Base-by-base conservation (phyloP, 1,140 invertebrate genomes). In the Drosophila sp. region DNA sequence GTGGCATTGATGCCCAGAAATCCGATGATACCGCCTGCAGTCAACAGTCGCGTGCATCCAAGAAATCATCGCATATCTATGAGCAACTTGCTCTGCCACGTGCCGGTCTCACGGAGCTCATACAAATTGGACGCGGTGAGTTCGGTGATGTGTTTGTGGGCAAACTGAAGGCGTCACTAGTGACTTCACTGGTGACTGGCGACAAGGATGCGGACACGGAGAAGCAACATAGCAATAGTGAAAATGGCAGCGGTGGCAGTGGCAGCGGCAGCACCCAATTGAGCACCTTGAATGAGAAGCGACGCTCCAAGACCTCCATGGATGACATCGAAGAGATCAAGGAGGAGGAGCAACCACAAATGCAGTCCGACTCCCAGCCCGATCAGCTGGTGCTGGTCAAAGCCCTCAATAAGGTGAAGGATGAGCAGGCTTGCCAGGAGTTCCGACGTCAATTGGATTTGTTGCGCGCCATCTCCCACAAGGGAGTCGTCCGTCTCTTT, bases 371-470 rank as follows among this genome's bases (percentile, higher is more conserved):
- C 3, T 36, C 66, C 7, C 8, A n/a, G 1, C 65, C 75, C n/a
- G 82, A 91, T 53, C 81, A 81, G 27, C 73, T 86, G 25, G 83
- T 92, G 3, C 64, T 91, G 54, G 86, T 91, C 0, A 91, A 92
- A 56, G 89, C 89, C 0, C 76, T 89, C 51, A 92, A 78, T 59
- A 93, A 93, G 2, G 93, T 94, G 0, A 95, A 96, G 87, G 96
- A 97, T 66, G 97, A 97, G 79, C 92, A 92, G 6, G 93, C 94
- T 29, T 92, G 97, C 40, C 94, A 95, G 11, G 97, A 98, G 89
- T 98, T 98, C 92, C 96, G 96, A 59, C 93, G 97, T 18, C 97
- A 98, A 84, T 93, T 98, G 70, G 97, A 98, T 69, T 93, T 98
- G 86, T 96, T 98, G 89, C 93, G 94, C 16, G 95, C 96, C 76